phyloP scores from a whole-genome alignment of 2,113 vertebrate species.

The Gracilinanus agilis region DNA sequence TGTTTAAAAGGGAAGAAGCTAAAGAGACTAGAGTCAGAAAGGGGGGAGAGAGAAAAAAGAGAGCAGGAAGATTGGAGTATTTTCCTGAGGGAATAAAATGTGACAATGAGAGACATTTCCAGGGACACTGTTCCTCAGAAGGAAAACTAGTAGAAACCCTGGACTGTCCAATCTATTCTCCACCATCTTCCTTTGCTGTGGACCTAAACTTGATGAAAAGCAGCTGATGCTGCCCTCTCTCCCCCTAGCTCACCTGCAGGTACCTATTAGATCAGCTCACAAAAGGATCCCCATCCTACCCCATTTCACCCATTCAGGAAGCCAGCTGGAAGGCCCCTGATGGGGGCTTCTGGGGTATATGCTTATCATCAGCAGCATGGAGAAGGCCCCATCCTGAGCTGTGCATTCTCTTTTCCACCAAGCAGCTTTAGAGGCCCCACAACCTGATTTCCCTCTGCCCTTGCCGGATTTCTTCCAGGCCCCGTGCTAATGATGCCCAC shows the following conservation, averaged over 20 bases:
- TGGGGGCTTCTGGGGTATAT: neutral
- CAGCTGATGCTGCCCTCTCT: neutral
- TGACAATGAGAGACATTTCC: neutral
- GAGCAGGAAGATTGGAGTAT: neutral
- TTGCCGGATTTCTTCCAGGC: neutral
- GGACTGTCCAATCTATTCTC: neutral
- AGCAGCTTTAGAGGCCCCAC: neutral
- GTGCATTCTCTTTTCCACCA: too few relatives aligned
- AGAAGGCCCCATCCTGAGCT: neutral
- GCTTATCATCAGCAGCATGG: neutral
- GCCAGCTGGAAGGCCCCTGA: neutral
- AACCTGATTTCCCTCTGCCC: neutral
- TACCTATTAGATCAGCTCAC: neutral
- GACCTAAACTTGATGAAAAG: neutral
- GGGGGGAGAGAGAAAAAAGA: neutral
- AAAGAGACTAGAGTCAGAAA: neutral
- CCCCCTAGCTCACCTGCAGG: neutral
- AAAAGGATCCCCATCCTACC: neutral
- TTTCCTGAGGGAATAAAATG: rapidly evolving
- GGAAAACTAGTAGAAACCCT: neutral
- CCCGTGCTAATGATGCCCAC: neutral
- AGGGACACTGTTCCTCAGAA: neutral
- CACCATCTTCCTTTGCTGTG: neutral
- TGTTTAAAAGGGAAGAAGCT: neutral
- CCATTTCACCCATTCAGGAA: neutral